Conservation (phyloP, 2,113 vertebrate species). For the sheep (Ovis aries) region DNA sequence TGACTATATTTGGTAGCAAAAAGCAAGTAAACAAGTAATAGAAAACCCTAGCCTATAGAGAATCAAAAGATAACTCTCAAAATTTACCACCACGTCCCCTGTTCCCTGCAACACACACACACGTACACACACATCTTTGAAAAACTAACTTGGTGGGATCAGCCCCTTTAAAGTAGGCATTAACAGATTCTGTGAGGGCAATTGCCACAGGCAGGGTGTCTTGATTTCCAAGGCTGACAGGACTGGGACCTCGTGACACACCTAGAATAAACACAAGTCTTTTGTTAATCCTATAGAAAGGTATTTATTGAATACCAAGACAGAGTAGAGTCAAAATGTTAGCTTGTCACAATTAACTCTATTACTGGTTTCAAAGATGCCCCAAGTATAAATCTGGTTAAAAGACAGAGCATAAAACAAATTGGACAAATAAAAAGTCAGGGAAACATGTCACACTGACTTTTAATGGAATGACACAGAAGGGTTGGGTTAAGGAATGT, state of each 20-base stretch:
- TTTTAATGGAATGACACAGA: slow-evolving; percentile 43
- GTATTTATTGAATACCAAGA: slow-evolving; percentile 36
- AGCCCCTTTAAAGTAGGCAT: slow-evolving; percentile 99
- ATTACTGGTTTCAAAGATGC: slow-evolving; percentile 11
- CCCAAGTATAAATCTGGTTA: slow-evolving; percentile 40
- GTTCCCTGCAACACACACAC: accelerated
- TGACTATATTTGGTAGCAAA: not conserved
- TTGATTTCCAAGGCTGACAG: slow-evolving; percentile 94
- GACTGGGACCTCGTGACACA: slow-evolving; percentile 96
- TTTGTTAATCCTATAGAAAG: slow-evolving; percentile 65
- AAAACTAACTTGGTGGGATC: slow-evolving; percentile 94
- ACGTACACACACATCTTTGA: not conserved
- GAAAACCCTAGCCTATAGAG: not conserved
- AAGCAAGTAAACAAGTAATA: slow-evolving; percentile 8
- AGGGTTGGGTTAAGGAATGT: slow-evolving; percentile 32
- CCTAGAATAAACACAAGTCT: slow-evolving; percentile 83
- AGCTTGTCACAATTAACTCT: slow-evolving; percentile 42
- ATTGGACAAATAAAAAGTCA: not conserved
- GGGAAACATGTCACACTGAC: slow-evolving; percentile 25
- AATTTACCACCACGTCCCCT: slow-evolving; percentile 29
- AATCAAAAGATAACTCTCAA: slow-evolving; percentile 50
- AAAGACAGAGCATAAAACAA: slow-evolving; percentile 15
- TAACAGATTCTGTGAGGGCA: slow-evolving; percentile 96
- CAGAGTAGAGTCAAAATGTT: not conserved
- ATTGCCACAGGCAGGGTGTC: slow-evolving; percentile 96